Evolutionary conservation across 2,888 invertebrate genomes (phyloP).

Genomic region (Tachina grossa): DNA sequence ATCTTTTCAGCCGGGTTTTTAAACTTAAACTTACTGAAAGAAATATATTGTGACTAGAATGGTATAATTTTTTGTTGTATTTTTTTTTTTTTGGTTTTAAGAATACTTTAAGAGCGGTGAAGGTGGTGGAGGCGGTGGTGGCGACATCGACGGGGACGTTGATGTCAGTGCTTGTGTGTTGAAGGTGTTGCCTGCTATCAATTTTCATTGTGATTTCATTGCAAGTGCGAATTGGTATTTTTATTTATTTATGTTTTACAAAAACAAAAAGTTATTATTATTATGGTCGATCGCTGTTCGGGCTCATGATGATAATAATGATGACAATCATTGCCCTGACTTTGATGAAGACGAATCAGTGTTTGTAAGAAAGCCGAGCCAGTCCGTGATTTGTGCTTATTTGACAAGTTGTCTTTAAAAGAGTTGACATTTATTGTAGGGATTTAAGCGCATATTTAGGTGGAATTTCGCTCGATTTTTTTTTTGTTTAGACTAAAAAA

Average conservation of each 20-base stretch:
- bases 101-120: conserved; percentile 3
- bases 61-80: conserved; percentile 53
- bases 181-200: conserved; percentile 71
- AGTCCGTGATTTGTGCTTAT: conserved; percentile 68
- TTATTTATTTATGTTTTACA: conserved; percentile 59
- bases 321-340: conserved; percentile 55
- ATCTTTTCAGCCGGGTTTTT: conserved; percentile 24
- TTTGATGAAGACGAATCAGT: conserved; percentile 20
- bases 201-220: conserved; percentile 70
- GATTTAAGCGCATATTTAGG: conserved; percentile 71
- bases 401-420: conserved; percentile 71
- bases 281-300: conserved; percentile 38
- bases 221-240: conserved; percentile 73
- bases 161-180: conserved; percentile 12
- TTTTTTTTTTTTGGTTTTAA: conserved; percentile 6
- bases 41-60: conserved; percentile 40
- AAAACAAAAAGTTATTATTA: conserved; percentile 47
- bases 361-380: conserved; percentile 18
- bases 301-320: conserved; percentile 19
- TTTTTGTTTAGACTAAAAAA: conserved; percentile 19
- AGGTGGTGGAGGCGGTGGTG: neutral
- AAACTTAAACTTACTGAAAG: neutral
- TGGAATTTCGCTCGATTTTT: conserved; percentile 63
- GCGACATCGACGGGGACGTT: neutral
- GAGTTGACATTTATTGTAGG: conserved; percentile 71